phyloP scores from a whole-genome alignment of 2,888 invertebrate species.

The Glomeris marginata region DNA sequence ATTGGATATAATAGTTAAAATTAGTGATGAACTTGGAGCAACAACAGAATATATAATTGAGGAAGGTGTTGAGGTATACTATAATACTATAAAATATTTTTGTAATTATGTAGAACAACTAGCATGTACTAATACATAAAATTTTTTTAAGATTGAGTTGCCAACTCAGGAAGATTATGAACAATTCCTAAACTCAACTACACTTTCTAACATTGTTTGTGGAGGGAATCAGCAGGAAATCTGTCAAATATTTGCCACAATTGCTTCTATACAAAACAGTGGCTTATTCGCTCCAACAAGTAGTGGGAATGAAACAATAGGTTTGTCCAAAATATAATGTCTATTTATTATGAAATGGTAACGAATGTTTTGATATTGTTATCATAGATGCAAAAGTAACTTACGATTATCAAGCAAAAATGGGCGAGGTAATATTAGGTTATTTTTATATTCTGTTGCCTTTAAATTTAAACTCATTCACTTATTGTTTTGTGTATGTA shows the following conservation, averaged over 20 bases:
- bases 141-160: background rate
- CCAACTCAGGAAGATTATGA: conserved; percentile 21
- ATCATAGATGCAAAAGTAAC: too few species aligned
- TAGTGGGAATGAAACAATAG: background rate
- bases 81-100: too few species aligned
- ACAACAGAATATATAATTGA: background rate
- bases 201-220: conserved; percentile 20
- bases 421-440: too few species aligned
- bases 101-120: background rate
- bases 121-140: background rate
- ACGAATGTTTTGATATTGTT: too few species aligned
- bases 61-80: background rate
- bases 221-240: conserved; percentile 21
- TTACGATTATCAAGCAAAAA: too few species aligned
- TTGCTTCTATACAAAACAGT: conserved; percentile 17
- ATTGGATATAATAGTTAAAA: background rate
- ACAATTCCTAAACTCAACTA: conserved; percentile 18
- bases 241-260: conserved; percentile 21
- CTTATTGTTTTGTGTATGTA: too few species aligned
- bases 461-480: too few species aligned
- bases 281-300: background rate
- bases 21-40: background rate
- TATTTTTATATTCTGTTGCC: too few species aligned
- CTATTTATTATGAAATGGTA: too few species aligned
- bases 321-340: too few species aligned